These are phyloP conservation scores for Dicerorhinus sumatrensis DNA, from an alignment of 2,113 vertebrate species.

Conservation along the genomic window DNA sequence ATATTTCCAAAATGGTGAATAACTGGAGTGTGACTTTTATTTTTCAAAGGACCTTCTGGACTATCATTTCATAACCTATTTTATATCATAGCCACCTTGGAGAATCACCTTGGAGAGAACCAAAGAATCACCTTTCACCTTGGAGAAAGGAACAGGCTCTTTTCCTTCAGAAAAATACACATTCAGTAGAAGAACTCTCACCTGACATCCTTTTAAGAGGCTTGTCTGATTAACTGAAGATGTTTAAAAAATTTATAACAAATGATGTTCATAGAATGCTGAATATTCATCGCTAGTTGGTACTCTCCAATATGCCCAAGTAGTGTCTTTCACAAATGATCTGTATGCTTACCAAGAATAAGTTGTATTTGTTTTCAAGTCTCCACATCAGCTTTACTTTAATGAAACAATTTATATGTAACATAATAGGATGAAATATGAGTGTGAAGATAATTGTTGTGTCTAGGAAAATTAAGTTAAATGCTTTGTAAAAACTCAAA, in stretches of 20 bases:
- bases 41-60: neutral
- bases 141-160: neutral
- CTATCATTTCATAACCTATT: neutral
- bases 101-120: neutral
- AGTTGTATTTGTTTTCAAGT: neutral
- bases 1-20: neutral
- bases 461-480: neutral
- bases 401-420: slow-evolving; percentile 41
- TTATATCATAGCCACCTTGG: neutral
- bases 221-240: neutral
- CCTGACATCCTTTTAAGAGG: neutral
- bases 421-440: neutral
- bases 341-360: neutral
- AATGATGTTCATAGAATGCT: neutral
- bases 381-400: neutral
- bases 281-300: neutral
- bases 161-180: neutral
- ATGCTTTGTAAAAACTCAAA: neutral
- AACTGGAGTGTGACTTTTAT: neutral
- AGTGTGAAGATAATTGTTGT: neutral
- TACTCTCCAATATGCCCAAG: neutral
- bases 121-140: too few species aligned
- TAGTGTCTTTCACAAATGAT: neutral
- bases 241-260: neutral
- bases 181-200: neutral